Evolutionary conservation across 2,888 invertebrate genomes (phyloP), one percentile per base, ranked within the genome.

Genomic region (Abscondita cerata): DNA sequence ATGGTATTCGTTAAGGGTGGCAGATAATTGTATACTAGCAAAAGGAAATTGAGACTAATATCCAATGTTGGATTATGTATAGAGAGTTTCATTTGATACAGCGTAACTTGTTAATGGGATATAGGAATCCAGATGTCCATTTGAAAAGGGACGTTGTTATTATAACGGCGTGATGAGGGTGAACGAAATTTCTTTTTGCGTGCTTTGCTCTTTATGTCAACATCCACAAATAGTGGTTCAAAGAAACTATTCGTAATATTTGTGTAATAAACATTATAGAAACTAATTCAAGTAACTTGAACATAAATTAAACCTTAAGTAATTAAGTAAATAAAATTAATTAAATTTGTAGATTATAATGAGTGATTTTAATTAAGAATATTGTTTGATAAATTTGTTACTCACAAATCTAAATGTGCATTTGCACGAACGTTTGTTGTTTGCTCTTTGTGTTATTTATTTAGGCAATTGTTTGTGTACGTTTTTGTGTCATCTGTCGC

Each of bases 51-150:
- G 34, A 11, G 11, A 16, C 34, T 16, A 16, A 36, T 33, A 36
- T 18, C 25, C n/a, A 3, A n/a, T 5, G 1, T 19, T 12, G 11
- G 25, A 38, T 11, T 12, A 34, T 19, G 52, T 46, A 44, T 9
- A 18, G 58, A 12, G 13, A 20, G 51, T 52, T 52, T 40, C 31
- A 31, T 4, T 31, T 41, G 41, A 13, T 16, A 50, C 12, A 31
- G 50, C 47, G 19, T 33, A 58, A 41, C 52, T 51, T 52, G 58
- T 51, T 61, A 52, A 56, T 52, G 56, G 51, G 51, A 61, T 55
- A 52, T 61, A 52, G 55, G 52, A 61, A 56, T 61, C n/a, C 55
- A 55, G 56, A 54, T 59, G 59, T 59, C 59, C 48, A 48, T 41
- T 31, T 16, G 13, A 50, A 53, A 36, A 53, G 53, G 48, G 40